Percentiles rank a stretch among this genome's conserved stretches.
These are phyloP conservation scores for Charadrius vociferus DNA, from an alignment of 2,113 vertebrate genomes.

Conservation along the genomic window DNA sequence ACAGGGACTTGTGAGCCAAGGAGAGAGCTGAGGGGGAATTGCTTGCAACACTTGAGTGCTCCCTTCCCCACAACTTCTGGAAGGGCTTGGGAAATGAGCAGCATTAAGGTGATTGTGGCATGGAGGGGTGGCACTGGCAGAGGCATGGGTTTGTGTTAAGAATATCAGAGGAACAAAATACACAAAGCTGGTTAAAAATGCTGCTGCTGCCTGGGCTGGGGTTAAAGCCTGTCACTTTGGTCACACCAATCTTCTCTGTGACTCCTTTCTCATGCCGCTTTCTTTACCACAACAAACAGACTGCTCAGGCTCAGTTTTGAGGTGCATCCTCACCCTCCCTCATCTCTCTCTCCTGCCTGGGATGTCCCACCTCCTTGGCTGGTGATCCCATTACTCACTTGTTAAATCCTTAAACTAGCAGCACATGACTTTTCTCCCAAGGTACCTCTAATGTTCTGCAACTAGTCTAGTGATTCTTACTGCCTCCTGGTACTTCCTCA, in stretches of 20 bases:
- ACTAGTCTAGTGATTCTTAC: background rate
- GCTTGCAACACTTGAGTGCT: background rate
- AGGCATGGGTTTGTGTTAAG: background rate
- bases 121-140: background rate
- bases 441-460: background rate
- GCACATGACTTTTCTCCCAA: background rate
- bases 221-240: background rate
- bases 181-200: background rate
- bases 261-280: background rate
- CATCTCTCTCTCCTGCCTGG: background rate
- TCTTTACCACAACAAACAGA: background rate
- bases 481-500: background rate
- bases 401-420: background rate
- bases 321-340: background rate
- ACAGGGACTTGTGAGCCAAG: background rate
- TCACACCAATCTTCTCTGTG: background rate
- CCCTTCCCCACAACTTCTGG: background rate
- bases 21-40: background rate
- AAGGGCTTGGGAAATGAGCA: background rate
- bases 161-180: background rate
- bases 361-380: background rate
- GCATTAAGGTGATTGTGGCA: background rate
- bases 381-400: background rate
- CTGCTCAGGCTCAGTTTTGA: background rate
- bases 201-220: background rate